Base-by-base conservation (phyloP, 2,113 vertebrate genomes). In the Elephas maximus region DNA sequence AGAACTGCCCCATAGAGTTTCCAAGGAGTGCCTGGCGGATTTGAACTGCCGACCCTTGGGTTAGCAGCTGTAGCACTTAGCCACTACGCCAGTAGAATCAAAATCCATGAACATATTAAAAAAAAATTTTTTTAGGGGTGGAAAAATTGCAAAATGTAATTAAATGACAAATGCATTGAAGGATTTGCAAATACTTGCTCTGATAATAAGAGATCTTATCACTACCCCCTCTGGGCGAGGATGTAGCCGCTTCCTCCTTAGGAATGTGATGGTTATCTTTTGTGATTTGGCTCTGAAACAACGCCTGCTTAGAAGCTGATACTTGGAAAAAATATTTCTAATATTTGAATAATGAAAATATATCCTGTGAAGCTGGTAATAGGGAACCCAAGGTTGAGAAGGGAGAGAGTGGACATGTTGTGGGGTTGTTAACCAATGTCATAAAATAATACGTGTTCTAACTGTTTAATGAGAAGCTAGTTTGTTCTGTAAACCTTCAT, bases 311-410 rank as follows among this genome's bases (percentile, higher is more conserved):
- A 79, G 67, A 83, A 78, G 37, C 57, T 93, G 91, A 87, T 7
- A 28, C 1, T 89, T 87, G 41, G 33, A 83, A 95, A 95, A 95
- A 77, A 41, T 2, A 28, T 80, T 92, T 88, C 69, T 84, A 53
- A 69, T 71, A 74, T 95, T 87, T 87, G 48, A 77, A 69, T 69
- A 41, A 86, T 71, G 48, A 44, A 23, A 69, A 53, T 57, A 80
- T 1, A 37, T 30, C 2, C 11, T 23, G 20, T 18, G 2, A 86
- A 26, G 37, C 37, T 37, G 37, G 37, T 37, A 37, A 37, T 37
- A 37, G 37, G 37, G 37, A 37, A 37, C 37, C 37, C 37, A 37
- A 37, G 37, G 37, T 37, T 37, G 37, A 37, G 37, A 37, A 37
- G 37, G 37, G 37, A 37, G 37, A 37, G 37, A 2, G 37, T 37